These are phyloP conservation scores for Argyresthia goedartella DNA, from an alignment of 2,888 invertebrate genomes.

Conservation along the genomic window DNA sequence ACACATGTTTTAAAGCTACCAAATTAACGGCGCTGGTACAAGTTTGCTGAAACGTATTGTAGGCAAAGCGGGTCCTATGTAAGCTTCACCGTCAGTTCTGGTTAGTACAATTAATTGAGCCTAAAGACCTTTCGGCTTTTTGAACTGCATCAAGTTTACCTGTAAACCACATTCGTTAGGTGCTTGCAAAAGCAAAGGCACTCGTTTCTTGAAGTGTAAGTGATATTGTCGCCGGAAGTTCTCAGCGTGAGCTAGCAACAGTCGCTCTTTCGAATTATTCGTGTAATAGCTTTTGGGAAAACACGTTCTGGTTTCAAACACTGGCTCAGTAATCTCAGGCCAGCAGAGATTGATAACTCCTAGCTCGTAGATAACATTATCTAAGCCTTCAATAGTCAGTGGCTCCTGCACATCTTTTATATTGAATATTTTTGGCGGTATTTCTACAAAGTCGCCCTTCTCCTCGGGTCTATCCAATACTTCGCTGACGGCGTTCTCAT, in stretches of 20 bases:
- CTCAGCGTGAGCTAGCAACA: conserved; percentile 80
- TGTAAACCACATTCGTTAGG: conserved; percentile 84
- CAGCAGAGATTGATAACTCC: conserved; percentile 75
- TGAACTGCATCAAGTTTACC: too few species aligned
- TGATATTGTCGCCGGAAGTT: conserved; percentile 82
- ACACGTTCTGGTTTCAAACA: conserved; percentile 69
- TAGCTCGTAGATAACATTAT: conserved; percentile 71
- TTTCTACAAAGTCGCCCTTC: conserved; percentile 39
- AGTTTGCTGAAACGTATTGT: too few species aligned
- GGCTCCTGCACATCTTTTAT: conserved; percentile 37
- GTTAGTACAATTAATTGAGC: too few species aligned
- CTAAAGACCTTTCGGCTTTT: too few species aligned
- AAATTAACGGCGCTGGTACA: too few species aligned
- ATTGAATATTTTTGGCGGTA: conserved; percentile 45
- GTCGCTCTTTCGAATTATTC: conserved; percentile 77
- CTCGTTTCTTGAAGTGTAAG: conserved; percentile 68
- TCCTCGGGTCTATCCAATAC: conserved; percentile 38
- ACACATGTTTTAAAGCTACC: too few species aligned
- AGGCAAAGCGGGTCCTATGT: too few species aligned
- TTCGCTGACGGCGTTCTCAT: conserved; percentile 39
- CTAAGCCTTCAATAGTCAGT: conserved; percentile 64
- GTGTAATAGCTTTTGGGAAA: conserved; percentile 77
- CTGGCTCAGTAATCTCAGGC: conserved; percentile 68
- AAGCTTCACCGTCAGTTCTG: too few species aligned
- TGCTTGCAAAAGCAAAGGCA: conserved; percentile 77